Conservation (phyloP, 2,888 invertebrate species). For the Limnephilus lunatus region DNA sequence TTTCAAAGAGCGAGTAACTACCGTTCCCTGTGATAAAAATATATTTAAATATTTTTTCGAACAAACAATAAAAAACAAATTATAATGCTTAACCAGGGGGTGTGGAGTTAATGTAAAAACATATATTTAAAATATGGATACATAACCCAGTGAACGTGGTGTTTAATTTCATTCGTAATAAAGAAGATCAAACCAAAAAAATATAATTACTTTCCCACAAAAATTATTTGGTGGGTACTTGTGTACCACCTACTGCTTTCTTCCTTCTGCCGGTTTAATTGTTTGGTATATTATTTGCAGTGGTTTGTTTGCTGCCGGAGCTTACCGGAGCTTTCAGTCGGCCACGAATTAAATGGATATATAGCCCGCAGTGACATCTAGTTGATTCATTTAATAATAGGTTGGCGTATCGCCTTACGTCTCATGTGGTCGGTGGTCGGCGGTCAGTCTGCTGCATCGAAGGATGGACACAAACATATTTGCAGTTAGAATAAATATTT, state of each 20-base stretch:
- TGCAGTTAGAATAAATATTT: not conserved
- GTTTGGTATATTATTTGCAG: not conserved
- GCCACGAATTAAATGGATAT: constrained; percentile 33
- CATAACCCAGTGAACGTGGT: too few species aligned
- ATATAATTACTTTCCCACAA: not conserved
- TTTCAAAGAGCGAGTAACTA: too few species aligned
- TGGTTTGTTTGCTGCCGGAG: not conserved
- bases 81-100: too few species aligned
- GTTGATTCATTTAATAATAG: constrained; percentile 59
- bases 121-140: too few species aligned
- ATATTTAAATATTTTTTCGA: too few species aligned
- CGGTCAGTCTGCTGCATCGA: not conserved
- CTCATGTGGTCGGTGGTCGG: not conserved
- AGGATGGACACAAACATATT: not conserved
- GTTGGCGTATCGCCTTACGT: constrained; percentile 23
- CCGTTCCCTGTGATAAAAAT: too few species aligned
- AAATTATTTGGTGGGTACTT: not conserved
- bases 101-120: too few species aligned
- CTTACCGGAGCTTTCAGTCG: not conserved
- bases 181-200: not conserved
- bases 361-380: constrained; percentile 57
- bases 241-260: not conserved
- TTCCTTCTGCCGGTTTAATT: not conserved
- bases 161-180: too few species aligned
- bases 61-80: too few species aligned